These are phyloP conservation scores for Danionella dracula DNA, from an alignment of 2,797 vertebrate genomes.

Conservation along the genomic window DNA sequence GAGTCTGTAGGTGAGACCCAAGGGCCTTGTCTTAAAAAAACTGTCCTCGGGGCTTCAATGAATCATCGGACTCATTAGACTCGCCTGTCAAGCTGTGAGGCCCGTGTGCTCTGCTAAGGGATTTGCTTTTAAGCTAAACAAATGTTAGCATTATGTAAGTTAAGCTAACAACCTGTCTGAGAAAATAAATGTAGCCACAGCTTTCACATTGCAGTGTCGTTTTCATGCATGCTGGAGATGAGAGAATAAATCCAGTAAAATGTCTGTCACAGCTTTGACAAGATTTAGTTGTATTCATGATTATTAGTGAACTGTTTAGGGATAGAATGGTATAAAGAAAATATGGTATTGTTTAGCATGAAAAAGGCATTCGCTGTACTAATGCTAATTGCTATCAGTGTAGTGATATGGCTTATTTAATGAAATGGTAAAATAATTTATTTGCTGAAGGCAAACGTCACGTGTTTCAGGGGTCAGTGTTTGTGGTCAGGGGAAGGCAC, in stretches of 20 bases:
- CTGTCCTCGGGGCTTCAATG: constrained; percentile 78
- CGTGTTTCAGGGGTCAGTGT: constrained; percentile 1
- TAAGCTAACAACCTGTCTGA: constrained; percentile 43
- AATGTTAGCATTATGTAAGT: constrained; percentile 50
- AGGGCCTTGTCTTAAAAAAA: constrained; percentile 74
- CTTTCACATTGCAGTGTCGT: constrained; percentile 20
- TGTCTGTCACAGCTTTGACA: constrained; percentile 20
- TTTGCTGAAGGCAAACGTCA: neutral
- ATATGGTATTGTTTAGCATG: too few relatives aligned
- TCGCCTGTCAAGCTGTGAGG: constrained; percentile 75
- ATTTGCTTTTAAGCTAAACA: constrained; percentile 58
- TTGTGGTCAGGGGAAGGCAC: constrained; percentile 41
- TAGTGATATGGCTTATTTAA: too few relatives aligned
- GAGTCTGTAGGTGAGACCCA: constrained; percentile 74
- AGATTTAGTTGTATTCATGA: neutral
- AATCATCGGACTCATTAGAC: constrained; percentile 81
- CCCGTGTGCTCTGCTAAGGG: constrained; percentile 73
- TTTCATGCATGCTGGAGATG: constrained; percentile 20
- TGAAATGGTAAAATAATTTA: too few relatives aligned
- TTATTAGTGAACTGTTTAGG: neutral
- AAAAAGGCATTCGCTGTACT: too few relatives aligned
- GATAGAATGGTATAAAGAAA: too few relatives aligned
- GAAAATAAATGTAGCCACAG: constrained; percentile 37
- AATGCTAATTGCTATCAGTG: too few relatives aligned
- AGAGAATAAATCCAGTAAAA: constrained; percentile 18